Base-by-base conservation (phyloP, 1,140 invertebrate genomes). In the Drosophila pseudoobscura region DNA sequence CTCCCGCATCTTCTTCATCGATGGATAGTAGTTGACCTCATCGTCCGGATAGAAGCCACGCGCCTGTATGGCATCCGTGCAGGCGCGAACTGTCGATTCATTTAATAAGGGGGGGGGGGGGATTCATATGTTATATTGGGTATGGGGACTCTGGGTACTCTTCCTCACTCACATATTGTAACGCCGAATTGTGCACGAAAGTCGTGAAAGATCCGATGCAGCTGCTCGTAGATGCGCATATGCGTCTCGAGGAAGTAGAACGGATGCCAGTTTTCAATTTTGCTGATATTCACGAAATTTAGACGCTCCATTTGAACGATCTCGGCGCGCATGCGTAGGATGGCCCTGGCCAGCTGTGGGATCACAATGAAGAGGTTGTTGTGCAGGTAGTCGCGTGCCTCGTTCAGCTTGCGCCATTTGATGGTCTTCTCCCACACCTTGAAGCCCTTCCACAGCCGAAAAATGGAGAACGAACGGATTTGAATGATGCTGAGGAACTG, bases 401-500 rank as follows among this genome's bases (percentile, higher is more conserved):
- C 89, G 44, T 89, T 92, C 49, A 95, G 94, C 90, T 96, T 97
- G 41, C 93, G 93, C 69, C 93, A 94, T 24, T 94, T 92, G 15
- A 97, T 94, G n/a, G 94, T 95, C 80, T 96, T 96, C 43, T 94
- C 92, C 96, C 96, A 97, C 0, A 95, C 93, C 77, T 95, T 95
- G 90, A 97, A 97, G 0, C 95, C 94, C 91, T 97, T 97, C 96
- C 96, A 97, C 52, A 94, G 93, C 9, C 95, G 93, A 87, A 95
- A 97, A 22, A 94, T 90, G 17, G 92, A 92, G 90, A 97, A 97
- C 22, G 94, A 94, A 63, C 94, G 94, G 45, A 97, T 95, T 80
- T 95, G 92, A 44, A 94, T 94, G 4, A 96, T 90, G 76, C 94
- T 93, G 22, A 94, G 92, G 75, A 95, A 96, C 78, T 94, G 93